Evolutionary conservation across 2,888 invertebrate genomes (phyloP), one percentile per base, ranked within the genome.

Genomic region (Noctua janthina): DNA sequence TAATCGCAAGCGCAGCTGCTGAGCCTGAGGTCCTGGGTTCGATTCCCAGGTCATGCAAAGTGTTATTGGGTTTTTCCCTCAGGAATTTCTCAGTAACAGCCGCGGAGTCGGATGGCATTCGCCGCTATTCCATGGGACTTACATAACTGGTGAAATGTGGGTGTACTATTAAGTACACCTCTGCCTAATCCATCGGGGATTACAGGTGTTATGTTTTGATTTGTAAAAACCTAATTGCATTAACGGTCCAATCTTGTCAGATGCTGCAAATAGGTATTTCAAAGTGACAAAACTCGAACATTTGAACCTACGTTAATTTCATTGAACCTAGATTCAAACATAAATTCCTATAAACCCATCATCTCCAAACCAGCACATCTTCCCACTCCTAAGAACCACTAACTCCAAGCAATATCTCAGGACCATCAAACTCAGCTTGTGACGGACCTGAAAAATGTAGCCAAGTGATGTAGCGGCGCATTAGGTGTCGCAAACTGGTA

Each of bases 401-500:
- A 77, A 84, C 76, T 79, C 46, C 46, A 74, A 46, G 79, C 54
- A 79, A 88, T 87, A 81, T 76, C 76, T 85, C 78, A 78, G 54
- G 59, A 67, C 88, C 86, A 87, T 92, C 90, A 91, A 89, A 73
- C 74, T 83, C 84, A 90, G 91, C 82, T 90, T 76, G 35, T 90
- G 88, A 83, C 84, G 86, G 82, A 89, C 83, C 87, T 93, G 95
- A 94, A 94, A 95, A 95, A 95, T 95, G 92, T 91, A 86, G 74
- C 82, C 80, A 79, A 84, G 89, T 93, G 94, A 93, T 92, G 91
- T 92, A 92, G 88, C 82, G 91, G 86, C 92, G 93, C 93, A 94
- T 95, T 95, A 94, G 93, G 92, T 92, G 92, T 91, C 94, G 91
- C 94, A 95, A 95, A 96, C 92, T 92, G 93, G 92, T 92, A 93